Evolutionary conservation across 1,140 invertebrate genomes (phyloP), one percentile per base, ranked within the genome.

Genomic region (Scaptomyza pallida): DNA sequence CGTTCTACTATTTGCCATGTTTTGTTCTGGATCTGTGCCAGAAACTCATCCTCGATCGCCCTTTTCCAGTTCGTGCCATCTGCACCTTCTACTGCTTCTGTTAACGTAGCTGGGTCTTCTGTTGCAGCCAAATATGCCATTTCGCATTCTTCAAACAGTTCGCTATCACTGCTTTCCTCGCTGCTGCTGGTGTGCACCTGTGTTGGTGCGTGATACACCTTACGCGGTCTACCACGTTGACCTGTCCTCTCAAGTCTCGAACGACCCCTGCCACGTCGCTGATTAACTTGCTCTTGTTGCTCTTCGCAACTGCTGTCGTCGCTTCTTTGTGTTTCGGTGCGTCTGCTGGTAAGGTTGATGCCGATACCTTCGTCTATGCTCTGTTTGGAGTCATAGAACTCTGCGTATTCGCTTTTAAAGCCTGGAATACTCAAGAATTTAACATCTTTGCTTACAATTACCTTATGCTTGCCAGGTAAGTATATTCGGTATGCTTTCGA

Each of bases 381-480:
- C 23, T 33, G 2, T 6, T 12, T 33, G 43, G 17, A 26, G 23
- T 26, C 43, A 17, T 21, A 45, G 43, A 45, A 45, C 16, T 45
- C 17, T 16, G 15, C 43, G 12, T 45, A 21, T 17, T 45, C 43
- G 43, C 23, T 45, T 12, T 45, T 45, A 17, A 45, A 45, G 3
- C 43, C 43, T 45, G 43, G 17, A 45, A 45, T 12, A 45, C 16
- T 17, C 17, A 45, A 45, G 15, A 45, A 21, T 17, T 45, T 45
- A 9, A 45, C 43, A 45, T 45, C 43, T 2, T 45, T 45, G 16
- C 23, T 26, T 26, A 23, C 23, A 8, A 45, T 45, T 17, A 45
- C 43, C 17, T 45, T 21, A 16, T 10, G 43, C 15, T 16, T 45
- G 19, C 16, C 17, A 2, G 43, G 43, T 16, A 33, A 2, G 6